Base-by-base conservation (phyloP, 2,888 invertebrate genomes). In the Machimus rusticus region DNA sequence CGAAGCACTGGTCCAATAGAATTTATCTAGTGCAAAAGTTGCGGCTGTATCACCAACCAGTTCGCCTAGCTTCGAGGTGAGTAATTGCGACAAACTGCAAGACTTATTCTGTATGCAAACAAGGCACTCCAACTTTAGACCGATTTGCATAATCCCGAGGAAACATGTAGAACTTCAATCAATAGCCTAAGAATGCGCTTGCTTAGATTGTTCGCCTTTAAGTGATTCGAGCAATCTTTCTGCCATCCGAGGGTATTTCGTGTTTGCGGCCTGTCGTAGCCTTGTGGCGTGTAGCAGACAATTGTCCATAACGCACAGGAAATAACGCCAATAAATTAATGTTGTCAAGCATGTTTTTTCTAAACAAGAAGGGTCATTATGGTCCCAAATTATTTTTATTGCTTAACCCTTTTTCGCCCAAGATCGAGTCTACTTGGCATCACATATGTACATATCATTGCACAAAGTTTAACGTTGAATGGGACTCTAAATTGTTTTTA, bases 21-120 rank as follows among this genome's bases (percentile, higher is more conserved):
- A 66, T 66, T 66, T 66, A 66, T 66, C 66, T 66, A 66, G 66
- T 66, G 66, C 66, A 66, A 66, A 66, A 9, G 28, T 66, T 28
- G 66, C 66, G 28, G 23, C 66, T 28, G 66, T 66, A 57, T 23
- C 28, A 66, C 66, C 51, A 16, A 39, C 28, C 51, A 28, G 51
- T 28, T 81, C 81, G 28, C n/a, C 55, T 81, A 81, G 81, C 81
- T 55, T 81, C 81, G 55, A 81, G 81, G 81, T 55, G 34, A 55
- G 55, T 81, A 55, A 81, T 81, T 55, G 81, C 31, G 81, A 55
- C 81, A 81, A 81, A 46, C 81, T 81, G 51, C 81, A 81, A 81
- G 81, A 51, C 81, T 81, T 19, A 55, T 55, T 81, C 51, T 81
- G 81, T 51, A 81, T 81, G 81, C 81, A 81, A 81, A 81, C 81